phyloP scores from a whole-genome alignment of 2,888 invertebrate species.

The Didymodactylos carnosus region DNA sequence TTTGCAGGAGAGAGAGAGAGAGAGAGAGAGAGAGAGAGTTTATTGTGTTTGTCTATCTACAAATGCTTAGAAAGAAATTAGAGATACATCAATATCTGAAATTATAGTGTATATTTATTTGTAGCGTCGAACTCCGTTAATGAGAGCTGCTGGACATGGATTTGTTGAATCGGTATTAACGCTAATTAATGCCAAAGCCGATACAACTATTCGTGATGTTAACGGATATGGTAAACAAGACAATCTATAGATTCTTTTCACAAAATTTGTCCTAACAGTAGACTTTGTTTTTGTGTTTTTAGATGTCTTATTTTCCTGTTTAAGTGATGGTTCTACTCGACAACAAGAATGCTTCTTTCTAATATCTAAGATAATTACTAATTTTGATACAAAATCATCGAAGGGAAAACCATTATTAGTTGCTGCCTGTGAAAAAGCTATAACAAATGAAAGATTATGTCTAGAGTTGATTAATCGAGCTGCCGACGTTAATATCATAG shows the following conservation, averaged over 20 bases:
- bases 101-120: too few species aligned
- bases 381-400: conserved; percentile 27
- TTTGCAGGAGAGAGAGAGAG: too few species aligned
- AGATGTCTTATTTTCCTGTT: conserved; percentile 31
- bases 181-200: conserved; percentile 25
- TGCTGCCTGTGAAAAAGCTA: conserved; percentile 29
- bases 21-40: too few species aligned
- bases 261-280: too few species aligned
- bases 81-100: too few species aligned
- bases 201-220: too few species aligned
- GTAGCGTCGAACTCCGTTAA: conserved; percentile 31
- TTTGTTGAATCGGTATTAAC: conserved; percentile 30
- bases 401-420: conserved; percentile 30
- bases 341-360: conserved; percentile 30
- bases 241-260: too few species aligned
- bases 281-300: too few species aligned
- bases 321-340: conserved; percentile 27
- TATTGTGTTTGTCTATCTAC: too few species aligned
- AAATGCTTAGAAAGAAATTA: too few species aligned
- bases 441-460: conserved; percentile 30
- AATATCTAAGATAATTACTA: conserved; percentile 24
- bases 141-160: conserved; percentile 33
- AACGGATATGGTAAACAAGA: too few species aligned
- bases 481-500: conserved; percentile 28
- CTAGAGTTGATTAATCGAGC: conserved; percentile 25